Conservation (phyloP, 2,113 vertebrate species). For the Dicrurus megarhynchus region DNA sequence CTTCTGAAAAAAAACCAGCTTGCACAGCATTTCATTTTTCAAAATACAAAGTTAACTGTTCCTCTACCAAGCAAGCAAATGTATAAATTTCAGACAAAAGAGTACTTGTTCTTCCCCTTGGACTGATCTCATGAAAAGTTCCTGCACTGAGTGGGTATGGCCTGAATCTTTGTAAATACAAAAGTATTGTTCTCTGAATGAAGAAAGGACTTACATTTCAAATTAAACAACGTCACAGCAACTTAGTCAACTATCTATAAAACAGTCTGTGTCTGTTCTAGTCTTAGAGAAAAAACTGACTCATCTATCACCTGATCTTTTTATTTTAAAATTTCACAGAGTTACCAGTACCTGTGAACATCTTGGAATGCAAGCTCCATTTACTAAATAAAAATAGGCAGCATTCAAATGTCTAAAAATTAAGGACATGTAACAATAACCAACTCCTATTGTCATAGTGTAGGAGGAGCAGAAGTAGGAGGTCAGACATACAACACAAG, state of each 20-base stretch:
- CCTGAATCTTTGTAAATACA: not conserved
- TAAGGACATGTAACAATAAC: fast-evolving
- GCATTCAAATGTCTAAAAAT: not conserved
- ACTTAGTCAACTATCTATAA: not conserved
- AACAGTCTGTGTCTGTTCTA: not conserved
- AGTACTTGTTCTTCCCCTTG: not conserved
- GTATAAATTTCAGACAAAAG: not conserved
- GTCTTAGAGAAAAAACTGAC: not conserved
- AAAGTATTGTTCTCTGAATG: not conserved
- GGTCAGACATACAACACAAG: not conserved
- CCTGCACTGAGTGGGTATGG: not conserved
- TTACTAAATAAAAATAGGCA: not conserved
- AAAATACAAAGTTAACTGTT: not conserved
- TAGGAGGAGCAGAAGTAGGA: not conserved
- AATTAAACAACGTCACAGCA: not conserved
- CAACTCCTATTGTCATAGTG: fast-evolving
- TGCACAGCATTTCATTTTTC: not conserved
- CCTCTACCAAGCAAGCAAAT: not conserved
- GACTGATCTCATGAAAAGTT: not conserved
- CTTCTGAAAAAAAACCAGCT: not conserved
- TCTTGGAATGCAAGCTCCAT: not conserved
- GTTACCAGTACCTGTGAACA: not conserved
- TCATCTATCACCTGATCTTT: not conserved
- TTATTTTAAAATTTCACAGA: not conserved
- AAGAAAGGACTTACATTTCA: not conserved